These are phyloP conservation scores for Acanthopleura granulata DNA, from an alignment of 2,888 invertebrate genomes.

Conservation along the genomic window DNA sequence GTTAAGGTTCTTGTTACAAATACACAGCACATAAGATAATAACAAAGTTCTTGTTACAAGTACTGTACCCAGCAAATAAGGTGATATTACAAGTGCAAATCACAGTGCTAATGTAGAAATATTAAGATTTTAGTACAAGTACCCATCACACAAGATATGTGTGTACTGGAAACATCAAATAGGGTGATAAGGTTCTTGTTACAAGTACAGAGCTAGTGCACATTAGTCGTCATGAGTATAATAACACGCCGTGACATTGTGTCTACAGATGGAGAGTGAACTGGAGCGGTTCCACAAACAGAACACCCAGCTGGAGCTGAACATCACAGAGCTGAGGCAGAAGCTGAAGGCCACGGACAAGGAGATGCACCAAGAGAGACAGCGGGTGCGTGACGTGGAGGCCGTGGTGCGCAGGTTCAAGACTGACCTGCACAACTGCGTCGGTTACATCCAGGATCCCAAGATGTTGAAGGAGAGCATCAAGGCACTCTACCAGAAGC, in stretches of 20 bases:
- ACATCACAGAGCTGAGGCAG: constrained; percentile 82
- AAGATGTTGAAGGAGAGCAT: constrained; percentile 74
- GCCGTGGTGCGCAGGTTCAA: constrained; percentile 80
- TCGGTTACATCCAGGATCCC: constrained; percentile 84
- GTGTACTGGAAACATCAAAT: neutral
- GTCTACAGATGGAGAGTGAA: constrained; percentile 81
- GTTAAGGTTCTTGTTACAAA: too few relatives aligned
- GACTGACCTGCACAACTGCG: constrained; percentile 84
- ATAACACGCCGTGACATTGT: neutral
- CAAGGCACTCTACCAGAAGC: constrained; percentile 70
- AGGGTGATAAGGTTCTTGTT: too few relatives aligned
- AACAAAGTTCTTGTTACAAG: too few relatives aligned
- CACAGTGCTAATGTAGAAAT: too few relatives aligned
- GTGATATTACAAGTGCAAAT: too few relatives aligned
- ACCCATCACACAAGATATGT: too few relatives aligned
- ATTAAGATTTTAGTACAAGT: too few relatives aligned
- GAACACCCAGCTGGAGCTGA: constrained; percentile 80
- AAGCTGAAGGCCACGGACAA: constrained; percentile 81
- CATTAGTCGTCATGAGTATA: too few relatives aligned
- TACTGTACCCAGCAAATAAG: neutral
- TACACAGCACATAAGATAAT: too few relatives aligned
- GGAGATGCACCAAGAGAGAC: constrained; percentile 78
- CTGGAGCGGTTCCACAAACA: constrained; percentile 83
- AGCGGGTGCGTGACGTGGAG: constrained; percentile 68
- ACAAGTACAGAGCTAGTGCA: too few relatives aligned